These are phyloP conservation scores for Lycodopsis pacificus DNA, from an alignment of 2,797 vertebrate genomes.

Conservation along the genomic window DNA sequence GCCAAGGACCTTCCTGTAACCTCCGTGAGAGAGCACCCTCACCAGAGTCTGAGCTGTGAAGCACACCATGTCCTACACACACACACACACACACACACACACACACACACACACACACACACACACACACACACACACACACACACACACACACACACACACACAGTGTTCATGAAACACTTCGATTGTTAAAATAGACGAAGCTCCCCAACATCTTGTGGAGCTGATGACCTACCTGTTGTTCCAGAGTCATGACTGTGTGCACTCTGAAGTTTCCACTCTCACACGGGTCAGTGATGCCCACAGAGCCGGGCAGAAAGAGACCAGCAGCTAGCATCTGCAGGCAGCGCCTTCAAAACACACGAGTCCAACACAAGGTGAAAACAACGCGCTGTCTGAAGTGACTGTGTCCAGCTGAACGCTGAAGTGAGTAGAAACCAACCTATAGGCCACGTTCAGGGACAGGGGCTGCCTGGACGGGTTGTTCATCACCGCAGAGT, in stretches of 20 bases:
- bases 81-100: slow-evolving; percentile 22
- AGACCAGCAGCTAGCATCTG: slow-evolving; percentile 97
- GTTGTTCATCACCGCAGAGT: slow-evolving; percentile 98
- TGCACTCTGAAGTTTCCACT: slow-evolving; percentile 97
- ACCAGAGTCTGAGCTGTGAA: slow-evolving; percentile 97
- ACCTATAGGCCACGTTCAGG: slow-evolving; percentile 95
- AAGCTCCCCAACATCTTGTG: neutral
- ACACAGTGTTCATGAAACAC: slow-evolving; percentile 12
- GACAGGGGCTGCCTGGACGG: slow-evolving; percentile 95
- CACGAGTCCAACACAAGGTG: neutral
- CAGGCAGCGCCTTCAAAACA: slow-evolving; percentile 90
- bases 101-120: slow-evolving; percentile 50
- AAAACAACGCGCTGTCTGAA: neutral
- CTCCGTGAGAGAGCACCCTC: slow-evolving; percentile 94
- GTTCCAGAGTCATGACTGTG: slow-evolving; percentile 97
- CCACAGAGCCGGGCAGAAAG: slow-evolving; percentile 95
- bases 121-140: slow-evolving; percentile 14
- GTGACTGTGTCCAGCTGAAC: rapidly evolving
- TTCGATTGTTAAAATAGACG: neutral
- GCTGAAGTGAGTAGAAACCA: neutral
- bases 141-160: slow-evolving; percentile 45
- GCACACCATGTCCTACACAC: slow-evolving; percentile 94
- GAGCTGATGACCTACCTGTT: slow-evolving; percentile 86
- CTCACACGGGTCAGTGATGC: slow-evolving; percentile 97
- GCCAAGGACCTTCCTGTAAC: slow-evolving; percentile 95